Base-by-base conservation (phyloP, 1,140 invertebrate genomes). In the Microplitis mediator region DNA sequence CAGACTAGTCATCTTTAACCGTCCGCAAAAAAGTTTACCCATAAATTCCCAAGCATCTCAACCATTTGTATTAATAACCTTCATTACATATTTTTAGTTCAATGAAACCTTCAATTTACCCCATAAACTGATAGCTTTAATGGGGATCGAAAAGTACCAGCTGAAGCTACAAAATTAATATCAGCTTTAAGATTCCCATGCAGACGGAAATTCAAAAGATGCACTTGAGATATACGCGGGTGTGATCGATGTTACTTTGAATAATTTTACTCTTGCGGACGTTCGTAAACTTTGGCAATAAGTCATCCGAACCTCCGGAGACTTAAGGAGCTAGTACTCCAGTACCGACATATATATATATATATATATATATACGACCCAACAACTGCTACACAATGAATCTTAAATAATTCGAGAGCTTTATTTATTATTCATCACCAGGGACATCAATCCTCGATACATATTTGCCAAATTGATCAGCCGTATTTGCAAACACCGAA, bases 201-300 rank as follows among this genome's bases (percentile, higher is more conserved):
- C 16, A 16, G 52, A 56, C 5, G n/a, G n/a, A 14, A 62, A 34
- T 62, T 35, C 35, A n/a, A 31, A 62, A 62, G 60, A 62, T 62
- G 60, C 34, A 62, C 60, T 62, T 36, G 60, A 35, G 60, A 56
- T 23, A 23, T 23, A 6, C 32, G 39, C 36, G 39, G 5, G 63
- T 65, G 63, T 65, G 63, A 65, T 65, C 63, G 32, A 65, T 65
- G 63, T 52, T 16, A 65, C n/a, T 65, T 50, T 65, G 63, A 65
- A 65, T 65, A 65, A 65, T 65, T 65, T 35, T 16, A 3, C 63
- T 65, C 63, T 50, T 50, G 36, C 34, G 39, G 39, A 65, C 63
- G 34, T 65, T 65, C 31, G 63, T 65, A 65, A 65, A 65, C 63
- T 65, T 65, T 65, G 34, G 31, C 34, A n/a, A 51, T 65, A 65